These are phyloP conservation scores for Bolborhynchus lineola DNA, from an alignment of 2,113 vertebrate species.

Conservation along the genomic window DNA sequence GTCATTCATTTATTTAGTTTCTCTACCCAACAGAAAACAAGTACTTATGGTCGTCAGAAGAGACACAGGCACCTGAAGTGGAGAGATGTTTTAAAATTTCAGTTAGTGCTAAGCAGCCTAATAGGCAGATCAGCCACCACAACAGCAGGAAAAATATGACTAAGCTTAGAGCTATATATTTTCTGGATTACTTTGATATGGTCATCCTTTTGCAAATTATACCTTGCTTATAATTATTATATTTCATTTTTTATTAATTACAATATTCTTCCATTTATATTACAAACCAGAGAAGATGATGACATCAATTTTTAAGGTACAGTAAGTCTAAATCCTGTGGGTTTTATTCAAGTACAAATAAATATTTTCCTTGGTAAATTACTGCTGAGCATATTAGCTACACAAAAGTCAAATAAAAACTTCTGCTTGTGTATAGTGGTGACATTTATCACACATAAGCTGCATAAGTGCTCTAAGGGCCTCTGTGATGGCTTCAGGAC, in stretches of 20 bases:
- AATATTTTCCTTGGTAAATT: neutral
- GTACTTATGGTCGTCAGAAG: neutral
- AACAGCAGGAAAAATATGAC: neutral
- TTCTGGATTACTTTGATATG: neutral
- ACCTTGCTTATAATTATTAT: neutral
- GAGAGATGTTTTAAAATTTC: neutral
- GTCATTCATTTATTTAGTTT: neutral
- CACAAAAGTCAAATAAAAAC: neutral
- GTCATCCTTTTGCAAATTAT: neutral
- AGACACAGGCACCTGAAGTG: neutral
- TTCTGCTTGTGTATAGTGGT: accelerated
- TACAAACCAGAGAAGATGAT: neutral
- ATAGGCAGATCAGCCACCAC: neutral
- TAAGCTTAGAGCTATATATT: neutral
- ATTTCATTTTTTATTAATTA: neutral
- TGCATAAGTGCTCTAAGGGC: neutral
- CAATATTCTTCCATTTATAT: neutral
- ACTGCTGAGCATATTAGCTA: neutral
- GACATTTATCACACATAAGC: neutral
- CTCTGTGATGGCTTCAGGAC: neutral
- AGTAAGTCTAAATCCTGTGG: neutral
- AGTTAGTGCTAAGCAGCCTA: neutral
- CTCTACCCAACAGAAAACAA: neutral
- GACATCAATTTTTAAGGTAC: neutral
- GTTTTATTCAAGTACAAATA: neutral